A percentile compares a stretch with the other conserved stretches of the same genome.
Evolutionary conservation across 2,888 invertebrate genomes (phyloP).

Genomic region (Ichneumon xanthorius): DNA sequence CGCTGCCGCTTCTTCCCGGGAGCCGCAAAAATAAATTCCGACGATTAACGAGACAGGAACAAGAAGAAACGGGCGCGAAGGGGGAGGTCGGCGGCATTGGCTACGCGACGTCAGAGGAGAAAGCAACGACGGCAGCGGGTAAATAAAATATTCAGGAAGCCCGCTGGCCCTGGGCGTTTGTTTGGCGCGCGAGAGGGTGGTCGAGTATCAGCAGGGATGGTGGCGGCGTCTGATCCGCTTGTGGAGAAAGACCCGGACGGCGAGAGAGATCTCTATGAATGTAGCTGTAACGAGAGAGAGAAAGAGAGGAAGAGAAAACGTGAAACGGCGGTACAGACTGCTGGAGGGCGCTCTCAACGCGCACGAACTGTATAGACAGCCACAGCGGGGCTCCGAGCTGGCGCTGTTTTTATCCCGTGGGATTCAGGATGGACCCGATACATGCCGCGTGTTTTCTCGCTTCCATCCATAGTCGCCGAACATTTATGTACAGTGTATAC

Average conservation of each 20-base stretch:
- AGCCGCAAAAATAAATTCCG: constrained; percentile 58
- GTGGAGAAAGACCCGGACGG: constrained; percentile 46
- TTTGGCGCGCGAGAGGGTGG: constrained; percentile 74
- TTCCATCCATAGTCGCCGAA: constrained; percentile 8
- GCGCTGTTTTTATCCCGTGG: constrained; percentile 80
- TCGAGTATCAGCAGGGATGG: constrained; percentile 59
- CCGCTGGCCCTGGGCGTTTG: constrained; percentile 76
- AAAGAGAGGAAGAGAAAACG: constrained; percentile 38
- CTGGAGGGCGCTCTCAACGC: constrained; percentile 59
- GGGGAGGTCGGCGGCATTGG: constrained; percentile 20
- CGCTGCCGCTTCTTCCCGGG: constrained; percentile 5
- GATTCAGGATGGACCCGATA: constrained; percentile 73
- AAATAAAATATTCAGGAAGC: constrained; percentile 82
- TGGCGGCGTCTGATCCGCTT: constrained; percentile 60
- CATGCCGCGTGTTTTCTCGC: constrained; percentile 41
- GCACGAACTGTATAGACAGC: constrained; percentile 12
- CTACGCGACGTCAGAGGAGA: constrained; percentile 43
- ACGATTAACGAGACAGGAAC: constrained; percentile 62
- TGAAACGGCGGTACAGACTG: constrained; percentile 67
- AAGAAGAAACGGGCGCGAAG: constrained; percentile 50
- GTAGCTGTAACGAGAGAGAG: constrained; percentile 22
- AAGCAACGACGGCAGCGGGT: constrained; percentile 71
- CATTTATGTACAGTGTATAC: constrained; percentile 15
- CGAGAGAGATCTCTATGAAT: constrained; percentile 15
- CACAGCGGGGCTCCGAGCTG: constrained; percentile 53